A percentile compares a stretch with the other conserved stretches of the same genome.
Conservation (phyloP, 2,113 vertebrate species). For the Ptilorrhoa leucosticta region DNA sequence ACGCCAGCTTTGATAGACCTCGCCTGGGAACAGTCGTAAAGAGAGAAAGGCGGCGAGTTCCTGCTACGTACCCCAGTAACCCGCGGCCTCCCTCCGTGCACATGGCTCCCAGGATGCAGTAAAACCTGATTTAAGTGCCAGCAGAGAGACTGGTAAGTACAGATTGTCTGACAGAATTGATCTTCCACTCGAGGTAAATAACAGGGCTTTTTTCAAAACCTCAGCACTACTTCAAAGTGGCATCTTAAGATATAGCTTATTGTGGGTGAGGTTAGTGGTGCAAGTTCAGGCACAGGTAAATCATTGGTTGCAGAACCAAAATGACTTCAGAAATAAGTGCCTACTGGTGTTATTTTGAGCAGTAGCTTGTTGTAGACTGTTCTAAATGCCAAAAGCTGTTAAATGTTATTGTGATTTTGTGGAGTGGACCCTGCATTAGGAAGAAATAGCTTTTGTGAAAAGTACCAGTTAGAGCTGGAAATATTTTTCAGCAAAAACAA, state of each 20-base stretch:
- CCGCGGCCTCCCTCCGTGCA: background rate
- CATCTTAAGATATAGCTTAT: background rate
- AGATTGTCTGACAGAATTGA: slow-evolving; percentile 13
- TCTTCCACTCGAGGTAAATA: slow-evolving; percentile 12
- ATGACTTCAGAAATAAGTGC: slow-evolving; percentile 47
- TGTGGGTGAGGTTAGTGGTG: slow-evolving; percentile 16
- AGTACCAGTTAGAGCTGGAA: slow-evolving; percentile 29
- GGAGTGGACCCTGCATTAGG: slow-evolving; percentile 26
- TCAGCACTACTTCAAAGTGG: background rate
- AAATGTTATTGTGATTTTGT: slow-evolving; percentile 41
- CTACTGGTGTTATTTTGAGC: slow-evolving; percentile 14
- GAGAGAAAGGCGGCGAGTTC: background rate
- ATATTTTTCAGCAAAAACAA: slow-evolving; percentile 1
- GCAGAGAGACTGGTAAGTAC: slow-evolving; percentile 15
- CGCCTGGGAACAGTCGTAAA: accelerated
- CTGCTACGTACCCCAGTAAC: background rate
- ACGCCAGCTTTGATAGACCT: background rate
- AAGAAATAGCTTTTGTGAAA: slow-evolving; percentile 44
- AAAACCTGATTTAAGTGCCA: background rate
- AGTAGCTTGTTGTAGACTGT: slow-evolving; percentile 17
- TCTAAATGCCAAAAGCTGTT: slow-evolving; percentile 47
- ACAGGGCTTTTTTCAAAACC: background rate
- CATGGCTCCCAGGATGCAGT: background rate
- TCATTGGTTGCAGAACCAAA: slow-evolving; percentile 30
- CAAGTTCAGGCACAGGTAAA: slow-evolving; percentile 26